Evolutionary conservation across 2,113 vertebrate genomes (phyloP).

Genomic region (Choloepus hoffmanni): DNA sequence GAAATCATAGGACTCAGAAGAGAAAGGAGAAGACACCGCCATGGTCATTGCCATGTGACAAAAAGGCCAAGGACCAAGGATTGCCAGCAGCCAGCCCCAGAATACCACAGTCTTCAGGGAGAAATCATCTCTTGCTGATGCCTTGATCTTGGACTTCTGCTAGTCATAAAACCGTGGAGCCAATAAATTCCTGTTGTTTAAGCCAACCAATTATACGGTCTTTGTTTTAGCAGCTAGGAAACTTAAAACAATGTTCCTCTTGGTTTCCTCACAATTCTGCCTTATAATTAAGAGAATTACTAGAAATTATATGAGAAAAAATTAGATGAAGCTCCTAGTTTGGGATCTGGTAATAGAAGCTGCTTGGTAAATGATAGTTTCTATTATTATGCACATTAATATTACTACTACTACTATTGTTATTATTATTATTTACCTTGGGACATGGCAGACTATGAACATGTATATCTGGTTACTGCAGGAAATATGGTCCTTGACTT

Average conservation of each 20-base stretch:
- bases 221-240: too few species aligned
- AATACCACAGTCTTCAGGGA: too few species aligned
- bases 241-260: not conserved
- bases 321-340: not conserved
- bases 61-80: too few species aligned
- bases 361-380: not conserved
- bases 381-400: not conserved
- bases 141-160: too few species aligned
- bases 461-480: not conserved
- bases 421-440: not conserved
- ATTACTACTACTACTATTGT: not conserved
- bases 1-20: too few species aligned
- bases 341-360: slow-evolving; percentile 5
- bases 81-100: too few species aligned
- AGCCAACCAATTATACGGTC: too few species aligned
- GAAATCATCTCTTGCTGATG: too few species aligned
- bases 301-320: slow-evolving; percentile 32
- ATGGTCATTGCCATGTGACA: too few species aligned
- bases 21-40: too few species aligned
- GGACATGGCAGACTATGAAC: not conserved
- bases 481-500: not conserved
- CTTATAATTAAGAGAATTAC: slow-evolving; percentile 30
- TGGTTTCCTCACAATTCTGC: slow-evolving; percentile 19
- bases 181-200: too few species aligned
- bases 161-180: too few species aligned